Percentiles rank a stretch among this genome's conserved stretches.
Conservation (phyloP, 2,797 vertebrate species). For the Selene dorsalis region DNA sequence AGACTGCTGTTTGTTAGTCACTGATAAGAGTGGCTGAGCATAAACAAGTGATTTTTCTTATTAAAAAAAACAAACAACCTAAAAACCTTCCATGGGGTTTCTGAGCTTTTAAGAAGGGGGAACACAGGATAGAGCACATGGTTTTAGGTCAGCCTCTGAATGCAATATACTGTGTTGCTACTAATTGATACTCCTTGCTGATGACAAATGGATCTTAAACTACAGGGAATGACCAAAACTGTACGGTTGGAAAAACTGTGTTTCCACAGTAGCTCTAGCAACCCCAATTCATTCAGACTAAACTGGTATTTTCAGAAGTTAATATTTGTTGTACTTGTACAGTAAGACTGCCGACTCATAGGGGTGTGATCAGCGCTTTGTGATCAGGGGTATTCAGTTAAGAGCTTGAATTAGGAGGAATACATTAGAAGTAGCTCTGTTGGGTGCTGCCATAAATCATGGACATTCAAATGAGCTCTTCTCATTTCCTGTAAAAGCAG, state of each 20-base stretch:
- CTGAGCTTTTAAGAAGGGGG: no score
- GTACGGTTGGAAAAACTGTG: neutral
- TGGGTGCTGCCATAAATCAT: constrained; percentile 25
- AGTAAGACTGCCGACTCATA: neutral
- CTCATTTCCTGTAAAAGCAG: constrained; percentile 34
- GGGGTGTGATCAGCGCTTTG: neutral
- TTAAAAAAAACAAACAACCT: neutral
- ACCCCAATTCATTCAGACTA: neutral
- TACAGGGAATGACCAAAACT: neutral
- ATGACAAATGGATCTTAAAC: neutral
- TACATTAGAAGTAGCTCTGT: constrained; percentile 11
- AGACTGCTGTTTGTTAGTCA: neutral
- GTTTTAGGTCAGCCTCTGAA: neutral
- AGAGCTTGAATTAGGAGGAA: constrained; percentile 14
- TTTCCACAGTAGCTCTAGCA: neutral
- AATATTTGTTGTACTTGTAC: neutral
- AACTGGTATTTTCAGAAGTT: neutral
- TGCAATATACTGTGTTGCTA: neutral
- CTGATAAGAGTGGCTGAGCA: neutral
- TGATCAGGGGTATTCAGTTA: neutral
- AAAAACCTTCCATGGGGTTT: neutral
- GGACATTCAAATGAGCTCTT: constrained; percentile 25
- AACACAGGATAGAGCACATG: neutral
- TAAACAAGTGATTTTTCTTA: neutral
- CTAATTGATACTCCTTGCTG: neutral